Base-by-base conservation (phyloP, 2,113 vertebrate species). In the Oreochromis niloticus region DNA sequence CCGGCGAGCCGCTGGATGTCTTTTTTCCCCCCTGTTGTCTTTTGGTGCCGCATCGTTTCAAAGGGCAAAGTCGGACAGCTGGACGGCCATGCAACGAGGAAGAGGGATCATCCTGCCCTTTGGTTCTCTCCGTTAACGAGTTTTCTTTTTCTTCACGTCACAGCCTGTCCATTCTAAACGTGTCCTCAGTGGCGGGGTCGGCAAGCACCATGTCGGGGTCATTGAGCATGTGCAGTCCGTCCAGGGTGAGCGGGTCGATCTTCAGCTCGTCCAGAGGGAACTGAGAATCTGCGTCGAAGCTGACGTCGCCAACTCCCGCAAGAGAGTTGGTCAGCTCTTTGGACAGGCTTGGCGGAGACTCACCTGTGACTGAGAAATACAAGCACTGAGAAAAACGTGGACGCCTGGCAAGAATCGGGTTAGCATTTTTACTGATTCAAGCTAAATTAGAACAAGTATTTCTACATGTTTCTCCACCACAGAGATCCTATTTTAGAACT, bases 211-310 rank as follows among this genome's bases (percentile, higher is more conserved):
- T 99, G 96, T 99, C 99, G 0, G 99, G 99, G 96, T 99, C 99
- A 1, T 99, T 99, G 85, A 99, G 98, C 99, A 99, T 99, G 97
- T 99, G 99, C 84, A 99, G 97, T 94, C 99, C 99, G 32, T 99
- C 98, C 92, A 99, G 88, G 88, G 99, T 99, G 85, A 99, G 96
- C 14, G 99, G 99, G 94, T 99, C 99, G 30, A 99, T 99, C 97
- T 99, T 99, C 87, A 99, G 97, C 97, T 99, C 99, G 1, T 99
- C 98, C 96, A 99, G 95, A 4, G 99, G 99, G 93, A 99, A 99
- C 89, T 99, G 98, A 92, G 97, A 98, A 97, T 99, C 99, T 0
- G 98, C 92, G 27, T 99, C 99, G 5, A 99, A 99, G 96, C 97
- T 97, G 95, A 99, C 98, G 0, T 99, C 98, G 0, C 97, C 97